phyloP scores from a whole-genome alignment of 2,797 vertebrate genomes.

The Argentina silus region DNA sequence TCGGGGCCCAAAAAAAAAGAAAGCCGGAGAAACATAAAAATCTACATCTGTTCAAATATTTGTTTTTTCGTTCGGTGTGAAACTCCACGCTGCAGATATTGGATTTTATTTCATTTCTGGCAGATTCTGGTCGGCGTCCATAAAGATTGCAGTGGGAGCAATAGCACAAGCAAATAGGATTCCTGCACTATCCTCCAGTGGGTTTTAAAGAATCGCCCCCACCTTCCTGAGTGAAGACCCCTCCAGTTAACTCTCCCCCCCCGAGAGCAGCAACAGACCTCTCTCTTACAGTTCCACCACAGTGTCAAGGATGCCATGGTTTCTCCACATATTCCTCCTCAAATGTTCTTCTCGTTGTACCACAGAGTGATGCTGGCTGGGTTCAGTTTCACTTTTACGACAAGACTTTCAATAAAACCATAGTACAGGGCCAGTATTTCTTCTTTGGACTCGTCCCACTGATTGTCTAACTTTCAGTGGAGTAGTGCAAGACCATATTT shows the following conservation, averaged over 20 bases:
- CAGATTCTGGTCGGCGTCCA: constrained; percentile 57
- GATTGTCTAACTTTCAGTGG: too few relatives aligned
- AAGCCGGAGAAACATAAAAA: constrained; percentile 41
- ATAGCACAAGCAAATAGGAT: constrained; percentile 69
- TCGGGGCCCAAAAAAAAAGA: constrained; percentile 34
- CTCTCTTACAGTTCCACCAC: not conserved
- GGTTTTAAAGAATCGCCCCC: constrained; percentile 52
- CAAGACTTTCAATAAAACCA: not conserved
- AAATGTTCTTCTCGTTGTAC: not conserved
- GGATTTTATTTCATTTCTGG: constrained; percentile 34
- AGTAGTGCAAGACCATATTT: not conserved
- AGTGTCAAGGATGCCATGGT: not conserved
- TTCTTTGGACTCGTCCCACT: not conserved
- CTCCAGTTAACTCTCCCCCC: constrained; percentile 33
- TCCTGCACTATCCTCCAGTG: constrained; percentile 65
- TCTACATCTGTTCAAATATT: constrained; percentile 82
- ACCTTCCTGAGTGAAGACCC: constrained; percentile 54
- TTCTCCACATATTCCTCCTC: not conserved
- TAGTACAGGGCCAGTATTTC: not conserved
- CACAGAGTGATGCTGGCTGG: not conserved
- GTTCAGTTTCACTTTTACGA: not conserved
- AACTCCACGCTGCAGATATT: constrained; percentile 65
- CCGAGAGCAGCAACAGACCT: not conserved
- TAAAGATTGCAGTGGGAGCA: constrained; percentile 61
- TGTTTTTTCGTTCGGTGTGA: constrained; percentile 68